Base-by-base conservation (phyloP, 2,797 vertebrate species). In the Oreochromis mossambicus region DNA sequence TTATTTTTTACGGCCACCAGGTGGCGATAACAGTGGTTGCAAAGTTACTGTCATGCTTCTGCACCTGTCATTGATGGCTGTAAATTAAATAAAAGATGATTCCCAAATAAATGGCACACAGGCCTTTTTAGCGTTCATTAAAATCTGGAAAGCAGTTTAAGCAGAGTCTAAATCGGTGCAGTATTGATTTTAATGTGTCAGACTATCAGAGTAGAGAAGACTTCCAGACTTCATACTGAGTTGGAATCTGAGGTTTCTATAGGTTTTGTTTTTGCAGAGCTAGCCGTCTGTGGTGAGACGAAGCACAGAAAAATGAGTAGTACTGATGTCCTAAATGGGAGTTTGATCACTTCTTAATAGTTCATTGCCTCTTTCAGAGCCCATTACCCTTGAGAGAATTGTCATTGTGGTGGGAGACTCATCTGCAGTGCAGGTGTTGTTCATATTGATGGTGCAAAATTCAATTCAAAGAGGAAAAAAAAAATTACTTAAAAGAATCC, bases 261-360 rank as follows among this genome's bases (percentile, higher is more conserved):
- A 0, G 46, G 32, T 78, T 82, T 78, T 78, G 29, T 70, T 84
- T 86, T 78, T 36, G 58, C 55, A 13, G 77, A 58, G 38, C 36
- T 51, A 15, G 36, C 10, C 66, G 1, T 85, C 78, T 83, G 75
- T 9, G 61, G 32, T 19, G 77, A 86, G 87, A 90, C n/a, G 13
- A 38, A 55, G 68, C 81, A 1, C 41, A 52, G 82, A 81, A 52
- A 86, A 61, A 86, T 50, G 83, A 84, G 56, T 29, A 6, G 50
- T 11, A 2, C 78, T 78, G 75, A 61, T 61, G 85, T 24, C 55
- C 86, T 66, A 73, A 91, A 91, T 90, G 88, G 58, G 84, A 88
- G 79, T 92, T 90, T 83, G 90, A 93, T 91, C 77, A 87, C 85
- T 86, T 84, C 56, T 86, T 90, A 90, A 92, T 91, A 88, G 88